Conservation (phyloP, 2,113 vertebrate genomes). For the Excalfactoria chinensis region DNA sequence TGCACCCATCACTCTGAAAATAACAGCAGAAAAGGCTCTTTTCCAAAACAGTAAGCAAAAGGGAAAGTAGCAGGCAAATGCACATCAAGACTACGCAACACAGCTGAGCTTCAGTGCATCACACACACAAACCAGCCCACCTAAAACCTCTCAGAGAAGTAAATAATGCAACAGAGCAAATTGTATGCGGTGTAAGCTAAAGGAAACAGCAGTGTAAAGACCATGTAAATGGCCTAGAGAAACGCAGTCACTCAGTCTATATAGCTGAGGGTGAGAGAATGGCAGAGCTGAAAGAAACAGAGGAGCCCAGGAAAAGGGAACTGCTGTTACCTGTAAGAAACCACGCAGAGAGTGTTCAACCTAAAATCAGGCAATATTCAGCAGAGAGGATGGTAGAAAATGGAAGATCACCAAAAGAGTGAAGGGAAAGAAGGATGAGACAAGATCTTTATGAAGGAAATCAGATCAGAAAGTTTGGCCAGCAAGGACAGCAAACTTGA, state of each 20-base stretch:
- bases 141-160: constrained; percentile 30
- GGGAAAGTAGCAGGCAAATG: background rate
- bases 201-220: background rate
- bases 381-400: background rate
- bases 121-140: background rate
- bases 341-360: background rate
- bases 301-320: background rate
- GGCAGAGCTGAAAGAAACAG: background rate
- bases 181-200: background rate
- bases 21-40: no score
- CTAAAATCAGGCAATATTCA: background rate
- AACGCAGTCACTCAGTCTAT: background rate
- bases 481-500: background rate
- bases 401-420: background rate
- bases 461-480: background rate
- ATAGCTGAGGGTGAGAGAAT: background rate
- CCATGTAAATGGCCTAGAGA: background rate
- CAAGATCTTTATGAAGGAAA: background rate
- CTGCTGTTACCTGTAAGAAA: background rate
- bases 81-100: background rate
- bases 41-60: no score
- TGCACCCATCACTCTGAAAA: no score
- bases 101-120: background rate
- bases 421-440: background rate
- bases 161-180: constrained; percentile 38